A percentile compares a stretch with the other conserved stretches of the same genome.
phyloP scores from a whole-genome alignment of 2,113 vertebrate species.

The Terrapene triunguis region DNA sequence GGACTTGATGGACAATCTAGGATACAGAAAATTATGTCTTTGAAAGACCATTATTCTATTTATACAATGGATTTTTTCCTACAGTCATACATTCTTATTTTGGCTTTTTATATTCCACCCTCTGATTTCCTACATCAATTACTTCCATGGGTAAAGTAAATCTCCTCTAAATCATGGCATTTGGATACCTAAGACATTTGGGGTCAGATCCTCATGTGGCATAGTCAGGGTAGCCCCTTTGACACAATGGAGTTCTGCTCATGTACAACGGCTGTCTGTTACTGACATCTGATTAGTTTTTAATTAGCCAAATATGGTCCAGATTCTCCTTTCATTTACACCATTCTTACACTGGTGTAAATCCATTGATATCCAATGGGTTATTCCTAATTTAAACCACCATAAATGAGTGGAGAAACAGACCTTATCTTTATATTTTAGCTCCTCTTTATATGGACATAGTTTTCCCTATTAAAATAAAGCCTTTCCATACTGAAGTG shows the following conservation, averaged over 20 bases:
- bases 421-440: background rate
- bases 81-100: background rate
- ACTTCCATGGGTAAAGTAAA: too few species aligned
- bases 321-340: background rate
- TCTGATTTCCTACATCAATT: background rate
- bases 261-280: background rate
- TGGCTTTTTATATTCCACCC: background rate
- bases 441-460: background rate
- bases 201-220: background rate
- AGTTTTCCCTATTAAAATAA: background rate
- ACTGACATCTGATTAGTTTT: background rate
- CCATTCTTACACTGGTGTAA: background rate
- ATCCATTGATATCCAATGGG: background rate
- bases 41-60: background rate
- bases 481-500: background rate
- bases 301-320: fast-evolving
- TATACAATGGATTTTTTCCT: background rate
- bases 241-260: background rate
- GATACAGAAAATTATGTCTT: background rate
- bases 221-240: background rate
- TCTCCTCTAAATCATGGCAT: background rate
- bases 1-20: background rate
- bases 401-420: background rate
- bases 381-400: background rate
- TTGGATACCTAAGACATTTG: background rate